Evolutionary conservation across 2,888 invertebrate genomes (phyloP).

Genomic region (Clepsis dumicolana): DNA sequence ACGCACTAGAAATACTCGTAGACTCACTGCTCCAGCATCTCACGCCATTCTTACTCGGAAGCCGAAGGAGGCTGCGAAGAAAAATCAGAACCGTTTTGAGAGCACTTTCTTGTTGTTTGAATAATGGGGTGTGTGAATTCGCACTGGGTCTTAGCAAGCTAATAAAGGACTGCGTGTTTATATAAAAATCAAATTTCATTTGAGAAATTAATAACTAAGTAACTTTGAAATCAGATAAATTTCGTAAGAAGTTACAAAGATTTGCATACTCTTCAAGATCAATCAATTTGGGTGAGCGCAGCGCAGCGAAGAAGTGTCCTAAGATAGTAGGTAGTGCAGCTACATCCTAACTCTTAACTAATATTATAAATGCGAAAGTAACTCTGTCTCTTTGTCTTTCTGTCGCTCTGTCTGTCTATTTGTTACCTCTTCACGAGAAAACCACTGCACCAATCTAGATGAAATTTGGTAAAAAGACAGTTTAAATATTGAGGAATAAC

Average conservation of each 20-base stretch:
- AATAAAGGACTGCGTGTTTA: background rate
- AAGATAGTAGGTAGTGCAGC: background rate
- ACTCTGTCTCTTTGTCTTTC: no score
- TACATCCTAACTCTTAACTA: no score
- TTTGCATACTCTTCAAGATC: background rate
- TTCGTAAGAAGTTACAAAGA: background rate
- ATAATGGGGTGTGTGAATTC: background rate
- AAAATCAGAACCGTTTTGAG: constrained; percentile 22
- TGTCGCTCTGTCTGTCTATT: no score
- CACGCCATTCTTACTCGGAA: constrained; percentile 42
- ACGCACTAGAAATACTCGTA: constrained; percentile 55
- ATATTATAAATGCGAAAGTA: no score
- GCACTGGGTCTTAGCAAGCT: background rate
- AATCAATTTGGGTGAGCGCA: background rate
- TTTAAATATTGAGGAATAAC: no score
- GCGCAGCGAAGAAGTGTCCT: no score
- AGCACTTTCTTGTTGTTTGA: constrained; percentile 27
- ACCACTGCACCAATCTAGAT: no score
- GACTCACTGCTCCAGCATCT: constrained; percentile 44
- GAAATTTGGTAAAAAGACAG: no score
- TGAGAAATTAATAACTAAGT: no score
- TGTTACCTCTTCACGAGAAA: no score
- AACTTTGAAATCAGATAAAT: background rate
- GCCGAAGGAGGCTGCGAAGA: constrained; percentile 32
- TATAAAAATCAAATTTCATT: no score